These are phyloP conservation scores for Gonatopus flavifemur DNA, from an alignment of 1,140 invertebrate species.

Conservation along the genomic window DNA sequence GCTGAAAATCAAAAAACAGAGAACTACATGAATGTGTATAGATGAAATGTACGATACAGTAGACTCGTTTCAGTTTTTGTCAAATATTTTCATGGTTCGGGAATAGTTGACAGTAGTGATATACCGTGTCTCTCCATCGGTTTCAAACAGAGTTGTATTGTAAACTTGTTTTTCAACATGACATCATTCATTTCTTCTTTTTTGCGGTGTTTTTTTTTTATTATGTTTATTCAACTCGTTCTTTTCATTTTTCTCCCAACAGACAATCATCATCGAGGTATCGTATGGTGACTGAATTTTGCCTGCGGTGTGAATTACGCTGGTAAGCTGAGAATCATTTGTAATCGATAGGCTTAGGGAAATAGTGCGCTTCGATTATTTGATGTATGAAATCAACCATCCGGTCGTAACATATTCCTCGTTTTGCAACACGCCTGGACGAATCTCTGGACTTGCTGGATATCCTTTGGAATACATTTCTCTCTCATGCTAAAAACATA, in stretches of 20 bases:
- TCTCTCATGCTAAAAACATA: background rate
- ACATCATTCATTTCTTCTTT: background rate
- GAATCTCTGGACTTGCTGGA: conserved; percentile 14
- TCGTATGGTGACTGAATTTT: conserved; percentile 24
- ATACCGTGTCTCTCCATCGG: too few species aligned
- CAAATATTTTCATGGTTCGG: too few species aligned
- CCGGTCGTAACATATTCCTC: too few species aligned
- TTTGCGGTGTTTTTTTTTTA: background rate
- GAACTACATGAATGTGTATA: too few species aligned
- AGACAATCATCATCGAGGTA: conserved; percentile 25
- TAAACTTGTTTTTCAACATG: too few species aligned
- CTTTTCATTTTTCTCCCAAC: conserved; percentile 18
- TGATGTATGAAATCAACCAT: too few species aligned
- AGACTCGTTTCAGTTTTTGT: too few species aligned
- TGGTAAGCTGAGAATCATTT: conserved; percentile 16
- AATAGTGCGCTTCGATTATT: conserved; percentile 18
- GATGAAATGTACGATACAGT: too few species aligned
- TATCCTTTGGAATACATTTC: conserved; percentile 5
- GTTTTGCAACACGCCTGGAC: background rate
- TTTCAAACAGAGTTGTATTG: too few species aligned
- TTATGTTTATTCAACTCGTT: background rate
- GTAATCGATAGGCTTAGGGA: conserved; percentile 39
- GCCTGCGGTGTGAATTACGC: conserved; percentile 27
- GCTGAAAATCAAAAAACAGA: too few species aligned
- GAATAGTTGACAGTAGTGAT: too few species aligned